Conservation (phyloP, 2,797 vertebrate species). For the Molothrus ater region DNA sequence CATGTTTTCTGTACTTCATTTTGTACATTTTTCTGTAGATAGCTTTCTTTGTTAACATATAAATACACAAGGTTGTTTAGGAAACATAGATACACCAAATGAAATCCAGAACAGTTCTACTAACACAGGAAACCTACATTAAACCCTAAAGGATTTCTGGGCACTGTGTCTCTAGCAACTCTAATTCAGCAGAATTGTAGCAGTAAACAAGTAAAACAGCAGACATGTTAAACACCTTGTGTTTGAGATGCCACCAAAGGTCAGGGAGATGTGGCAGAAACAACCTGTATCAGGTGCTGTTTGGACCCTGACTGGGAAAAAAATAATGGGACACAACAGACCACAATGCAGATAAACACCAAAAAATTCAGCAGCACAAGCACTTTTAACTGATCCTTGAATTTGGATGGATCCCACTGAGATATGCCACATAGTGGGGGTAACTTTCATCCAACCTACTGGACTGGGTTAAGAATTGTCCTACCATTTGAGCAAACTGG, state of each 20-base stretch:
- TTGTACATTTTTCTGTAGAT: background rate
- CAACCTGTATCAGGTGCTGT: background rate
- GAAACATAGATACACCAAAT: background rate
- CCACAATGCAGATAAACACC: background rate
- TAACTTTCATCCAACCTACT: background rate
- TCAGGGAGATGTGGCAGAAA: background rate
- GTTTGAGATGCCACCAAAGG: background rate
- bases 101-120: background rate
- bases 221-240: background rate
- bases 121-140: background rate
- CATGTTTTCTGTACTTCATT: background rate
- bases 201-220: background rate
- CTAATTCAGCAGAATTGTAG: background rate
- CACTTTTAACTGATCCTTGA: background rate
- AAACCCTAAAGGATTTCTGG: background rate
- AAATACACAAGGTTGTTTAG: background rate
- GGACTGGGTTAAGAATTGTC: background rate
- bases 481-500: background rate
- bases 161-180: background rate
- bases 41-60: background rate
- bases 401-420: background rate
- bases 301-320: background rate
- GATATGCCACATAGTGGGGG: accelerated
- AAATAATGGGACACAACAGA: background rate
- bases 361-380: background rate